phyloP scores from a whole-genome alignment of 2,888 invertebrate species.

The Leptopilina syphax region DNA sequence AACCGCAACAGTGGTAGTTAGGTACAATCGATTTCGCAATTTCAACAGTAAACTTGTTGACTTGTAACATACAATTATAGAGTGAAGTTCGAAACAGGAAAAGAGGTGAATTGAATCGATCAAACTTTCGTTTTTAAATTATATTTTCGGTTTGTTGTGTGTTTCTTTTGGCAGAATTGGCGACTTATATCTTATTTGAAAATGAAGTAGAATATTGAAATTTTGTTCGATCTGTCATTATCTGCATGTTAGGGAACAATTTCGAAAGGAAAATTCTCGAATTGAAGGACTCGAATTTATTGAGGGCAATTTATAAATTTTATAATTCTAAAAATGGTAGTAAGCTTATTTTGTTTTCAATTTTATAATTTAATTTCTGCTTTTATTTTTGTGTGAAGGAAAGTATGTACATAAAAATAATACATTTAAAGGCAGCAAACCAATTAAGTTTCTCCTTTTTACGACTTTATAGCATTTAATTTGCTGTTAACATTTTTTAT shows the following conservation, averaged over 20 bases:
- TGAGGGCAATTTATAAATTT: background rate
- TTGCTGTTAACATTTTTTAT: conserved; percentile 5
- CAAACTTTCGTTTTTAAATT: conserved; percentile 34
- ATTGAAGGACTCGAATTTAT: too few relatives aligned
- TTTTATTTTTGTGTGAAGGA: conserved; percentile 7
- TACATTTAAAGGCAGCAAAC: background rate
- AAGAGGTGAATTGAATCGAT: conserved; percentile 40
- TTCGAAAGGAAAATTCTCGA: too few relatives aligned
- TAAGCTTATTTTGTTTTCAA: background rate
- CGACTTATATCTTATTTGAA: background rate
- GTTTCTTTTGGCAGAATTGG: background rate
- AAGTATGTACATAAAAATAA: background rate
- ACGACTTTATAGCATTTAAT: background rate
- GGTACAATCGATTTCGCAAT: conserved; percentile 40
- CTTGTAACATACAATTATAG: conserved; percentile 38
- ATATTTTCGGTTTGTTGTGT: conserved; percentile 18
- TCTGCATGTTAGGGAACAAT: background rate
- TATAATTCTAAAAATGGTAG: background rate
- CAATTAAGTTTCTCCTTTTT: conserved; percentile 31
- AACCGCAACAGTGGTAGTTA: conserved; percentile 13
- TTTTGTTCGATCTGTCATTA: background rate
- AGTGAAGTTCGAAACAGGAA: conserved; percentile 32
- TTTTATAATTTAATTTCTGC: background rate
- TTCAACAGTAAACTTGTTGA: conserved; percentile 39
- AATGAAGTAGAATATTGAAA: background rate